Evolutionary conservation across 2,888 invertebrate genomes (phyloP).

Genomic region (Temnothorax unifasciatus): DNA sequence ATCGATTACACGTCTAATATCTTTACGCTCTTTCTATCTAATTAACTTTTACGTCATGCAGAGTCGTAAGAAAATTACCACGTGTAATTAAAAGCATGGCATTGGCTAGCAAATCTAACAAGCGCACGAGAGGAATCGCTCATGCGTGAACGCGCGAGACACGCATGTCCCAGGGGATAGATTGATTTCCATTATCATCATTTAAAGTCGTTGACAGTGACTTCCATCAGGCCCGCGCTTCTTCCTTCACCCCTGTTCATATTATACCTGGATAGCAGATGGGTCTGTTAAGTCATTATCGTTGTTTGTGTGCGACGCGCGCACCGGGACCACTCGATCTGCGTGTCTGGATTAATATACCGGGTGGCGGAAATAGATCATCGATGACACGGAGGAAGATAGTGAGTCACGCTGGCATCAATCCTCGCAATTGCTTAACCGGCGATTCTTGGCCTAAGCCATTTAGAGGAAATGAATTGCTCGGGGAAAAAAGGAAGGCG

Average conservation of each 20-base stretch:
- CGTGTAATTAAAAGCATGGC: slow-evolving; percentile 37
- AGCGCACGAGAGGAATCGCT: slow-evolving; percentile 9
- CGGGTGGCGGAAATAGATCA: slow-evolving; percentile 70
- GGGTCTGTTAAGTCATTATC: slow-evolving; percentile 79
- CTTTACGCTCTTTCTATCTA: neutral
- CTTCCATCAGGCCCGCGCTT: slow-evolving; percentile 64
- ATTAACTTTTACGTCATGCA: slow-evolving; percentile 21
- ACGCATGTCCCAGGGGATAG: slow-evolving; percentile 40
- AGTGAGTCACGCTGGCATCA: slow-evolving; percentile 67
- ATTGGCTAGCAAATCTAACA: slow-evolving; percentile 29
- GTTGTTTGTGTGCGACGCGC: slow-evolving; percentile 74
- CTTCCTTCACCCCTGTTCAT: slow-evolving; percentile 56
- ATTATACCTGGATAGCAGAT: slow-evolving; percentile 67
- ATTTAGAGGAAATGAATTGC: slow-evolving; percentile 41
- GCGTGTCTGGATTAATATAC: slow-evolving; percentile 58
- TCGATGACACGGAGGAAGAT: slow-evolving; percentile 58
- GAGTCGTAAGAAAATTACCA: slow-evolving; percentile 9
- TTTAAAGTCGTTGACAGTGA: slow-evolving; percentile 60
- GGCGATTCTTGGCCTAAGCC: neutral
- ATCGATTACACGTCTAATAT: neutral
- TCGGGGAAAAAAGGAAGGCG: neutral
- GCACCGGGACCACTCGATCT: slow-evolving; percentile 60
- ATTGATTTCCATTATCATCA: slow-evolving; percentile 72
- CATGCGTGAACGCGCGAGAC: slow-evolving; percentile 40
- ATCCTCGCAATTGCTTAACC: slow-evolving; percentile 58